These are phyloP conservation scores for Willisornis vidua DNA, from an alignment of 2,113 vertebrate species.

Conservation along the genomic window DNA sequence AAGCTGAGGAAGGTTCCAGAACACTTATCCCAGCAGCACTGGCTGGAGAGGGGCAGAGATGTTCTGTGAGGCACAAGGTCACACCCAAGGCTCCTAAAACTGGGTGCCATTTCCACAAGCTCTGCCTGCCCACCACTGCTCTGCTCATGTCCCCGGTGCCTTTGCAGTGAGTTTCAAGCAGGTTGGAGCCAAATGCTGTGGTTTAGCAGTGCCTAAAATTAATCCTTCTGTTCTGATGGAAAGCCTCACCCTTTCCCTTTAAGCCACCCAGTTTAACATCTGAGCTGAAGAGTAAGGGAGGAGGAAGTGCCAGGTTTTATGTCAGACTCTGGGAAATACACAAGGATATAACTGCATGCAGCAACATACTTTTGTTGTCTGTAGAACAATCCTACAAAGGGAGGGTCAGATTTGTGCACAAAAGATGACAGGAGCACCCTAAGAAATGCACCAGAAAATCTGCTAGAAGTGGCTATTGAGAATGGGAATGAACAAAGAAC, in stretches of 20 bases:
- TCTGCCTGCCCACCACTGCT: not conserved
- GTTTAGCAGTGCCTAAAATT: not conserved
- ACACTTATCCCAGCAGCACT: not conserved
- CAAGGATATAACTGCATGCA: not conserved
- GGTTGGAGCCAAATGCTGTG: not conserved
- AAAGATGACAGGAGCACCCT: not conserved
- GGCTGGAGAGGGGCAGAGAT: not conserved
- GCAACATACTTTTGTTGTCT: not conserved
- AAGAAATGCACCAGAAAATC: not conserved
- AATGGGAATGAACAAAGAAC: not conserved
- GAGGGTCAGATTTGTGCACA: not conserved
- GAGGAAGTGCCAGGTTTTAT: not conserved
- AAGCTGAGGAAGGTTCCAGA: not conserved
- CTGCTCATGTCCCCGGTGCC: not conserved
- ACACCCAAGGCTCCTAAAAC: not conserved
- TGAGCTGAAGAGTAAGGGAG: not conserved
- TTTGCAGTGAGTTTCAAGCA: accelerated
- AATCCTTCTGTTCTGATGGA: not conserved
- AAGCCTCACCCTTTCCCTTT: not conserved
- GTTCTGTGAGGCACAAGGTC: not conserved
- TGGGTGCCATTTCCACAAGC: not conserved
- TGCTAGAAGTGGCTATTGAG: not conserved
- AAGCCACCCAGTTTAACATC: not conserved
- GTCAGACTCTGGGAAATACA: not conserved
- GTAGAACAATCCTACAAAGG: not conserved